Conservation (phyloP, 2,888 invertebrate species). For the Copidosoma aretas region DNA sequence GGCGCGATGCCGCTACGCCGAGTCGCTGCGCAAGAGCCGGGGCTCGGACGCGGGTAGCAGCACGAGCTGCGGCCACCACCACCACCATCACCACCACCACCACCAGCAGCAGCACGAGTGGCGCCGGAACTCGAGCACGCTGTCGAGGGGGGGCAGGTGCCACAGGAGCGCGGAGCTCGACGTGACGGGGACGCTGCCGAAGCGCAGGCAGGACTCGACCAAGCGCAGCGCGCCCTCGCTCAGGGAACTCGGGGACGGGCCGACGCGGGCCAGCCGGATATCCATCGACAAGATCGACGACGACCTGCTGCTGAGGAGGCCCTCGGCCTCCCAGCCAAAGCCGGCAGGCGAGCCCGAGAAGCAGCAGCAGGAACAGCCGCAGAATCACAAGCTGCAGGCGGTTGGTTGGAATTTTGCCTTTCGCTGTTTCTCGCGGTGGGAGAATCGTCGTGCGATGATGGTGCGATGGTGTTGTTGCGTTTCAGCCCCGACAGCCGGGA, state of each 20-base stretch:
- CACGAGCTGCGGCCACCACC: constrained; percentile 9
- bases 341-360: constrained; percentile 26
- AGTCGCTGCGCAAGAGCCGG: constrained; percentile 47
- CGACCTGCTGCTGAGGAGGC: constrained; percentile 49
- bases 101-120: constrained; percentile 35
- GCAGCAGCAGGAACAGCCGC: constrained; percentile 20
- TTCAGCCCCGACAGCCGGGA: constrained; percentile 13
- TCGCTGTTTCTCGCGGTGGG: no score
- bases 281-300: constrained; percentile 43
- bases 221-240: constrained; percentile 45
- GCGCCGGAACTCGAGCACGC: constrained; percentile 35
- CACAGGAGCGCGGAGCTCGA: constrained; percentile 43
- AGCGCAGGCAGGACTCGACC: constrained; percentile 48
- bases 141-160: constrained; percentile 31
- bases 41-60: constrained; percentile 29
- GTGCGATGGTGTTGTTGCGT: neutral
- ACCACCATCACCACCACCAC: constrained; percentile 29
- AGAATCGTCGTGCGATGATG: no score
- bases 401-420: no score
- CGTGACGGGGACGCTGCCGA: constrained; percentile 48
- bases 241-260: constrained; percentile 36
- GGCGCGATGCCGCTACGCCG: constrained; percentile 52
- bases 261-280: constrained; percentile 33
- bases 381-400: constrained; percentile 11
- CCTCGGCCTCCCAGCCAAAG: constrained; percentile 53